phyloP scores from a whole-genome alignment of 2,888 invertebrate species.

The Glaucopsyche alexis region DNA sequence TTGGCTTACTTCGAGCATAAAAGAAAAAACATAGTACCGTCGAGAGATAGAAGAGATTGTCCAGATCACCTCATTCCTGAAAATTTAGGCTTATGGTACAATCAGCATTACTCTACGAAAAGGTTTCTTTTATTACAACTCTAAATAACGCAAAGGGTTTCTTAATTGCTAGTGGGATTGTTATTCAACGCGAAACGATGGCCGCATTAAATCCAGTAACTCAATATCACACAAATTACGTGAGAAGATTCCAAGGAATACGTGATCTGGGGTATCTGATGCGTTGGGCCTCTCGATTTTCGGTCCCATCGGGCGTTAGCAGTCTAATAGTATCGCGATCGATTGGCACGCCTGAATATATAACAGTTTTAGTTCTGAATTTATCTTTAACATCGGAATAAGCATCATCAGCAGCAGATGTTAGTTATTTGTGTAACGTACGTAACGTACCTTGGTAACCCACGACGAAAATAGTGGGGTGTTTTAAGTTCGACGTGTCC shows the following conservation, averaged over 20 bases:
- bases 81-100: neutral
- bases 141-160: conserved; percentile 6
- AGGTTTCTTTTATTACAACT: neutral
- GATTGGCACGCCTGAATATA: conserved; percentile 22
- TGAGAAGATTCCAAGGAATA: conserved; percentile 44
- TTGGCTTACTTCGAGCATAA: neutral
- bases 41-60: neutral
- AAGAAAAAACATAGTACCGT: neutral
- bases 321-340: conserved; percentile 23
- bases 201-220: conserved; percentile 35
- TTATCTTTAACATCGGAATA: neutral
- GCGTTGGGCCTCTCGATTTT: conserved; percentile 54
- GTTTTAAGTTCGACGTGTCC: too few species aligned
- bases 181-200: conserved; percentile 20
- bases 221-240: conserved; percentile 42
- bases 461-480: too few species aligned
- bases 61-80: neutral
- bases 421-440: too few species aligned
- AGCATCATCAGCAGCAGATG: neutral
- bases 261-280: conserved; percentile 51
- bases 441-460: too few species aligned
- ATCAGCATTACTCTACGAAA: too few species aligned
- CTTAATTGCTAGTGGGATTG: conserved; percentile 7
- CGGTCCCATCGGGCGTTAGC: conserved; percentile 37
- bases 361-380: conserved; percentile 11